Conservation (phyloP, 2,797 vertebrate species). For the Muraenolepis orangiensis region DNA sequence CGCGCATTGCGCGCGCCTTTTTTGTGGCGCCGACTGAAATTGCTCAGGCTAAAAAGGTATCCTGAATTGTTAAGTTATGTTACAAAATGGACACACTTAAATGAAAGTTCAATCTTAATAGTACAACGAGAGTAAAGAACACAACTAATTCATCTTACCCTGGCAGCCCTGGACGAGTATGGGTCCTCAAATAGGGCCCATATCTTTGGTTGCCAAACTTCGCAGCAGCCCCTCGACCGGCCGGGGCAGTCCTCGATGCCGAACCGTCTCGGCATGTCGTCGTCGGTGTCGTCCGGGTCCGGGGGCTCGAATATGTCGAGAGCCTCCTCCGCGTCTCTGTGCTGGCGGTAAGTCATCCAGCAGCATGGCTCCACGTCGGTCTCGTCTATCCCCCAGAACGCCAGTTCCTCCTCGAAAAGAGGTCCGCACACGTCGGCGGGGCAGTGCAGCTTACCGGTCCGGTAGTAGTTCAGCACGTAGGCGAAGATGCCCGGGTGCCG, state of each 20-base stretch:
- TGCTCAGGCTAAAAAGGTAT: neutral
- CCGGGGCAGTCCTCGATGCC: slow-evolving; percentile 85
- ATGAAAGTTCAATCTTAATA: neutral
- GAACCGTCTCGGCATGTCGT: slow-evolving; percentile 75
- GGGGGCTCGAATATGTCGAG: slow-evolving; percentile 93
- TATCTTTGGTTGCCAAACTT: slow-evolving; percentile 85
- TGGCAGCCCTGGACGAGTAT: slow-evolving; percentile 89
- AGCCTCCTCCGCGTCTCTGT: slow-evolving; percentile 96
- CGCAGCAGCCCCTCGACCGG: slow-evolving; percentile 77
- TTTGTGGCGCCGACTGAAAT: neutral
- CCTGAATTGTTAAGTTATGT: neutral
- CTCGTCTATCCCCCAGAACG: slow-evolving; percentile 97
- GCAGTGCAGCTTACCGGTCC: slow-evolving; percentile 97
- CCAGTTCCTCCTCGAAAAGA: slow-evolving; percentile 96
- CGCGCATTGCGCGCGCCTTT: neutral
- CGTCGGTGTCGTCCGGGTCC: slow-evolving; percentile 78
- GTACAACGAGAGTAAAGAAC: too few relatives aligned
- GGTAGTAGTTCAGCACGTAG: slow-evolving; percentile 97
- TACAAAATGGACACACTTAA: neutral
- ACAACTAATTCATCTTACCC: slow-evolving; percentile 78
- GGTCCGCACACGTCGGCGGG: slow-evolving; percentile 97
- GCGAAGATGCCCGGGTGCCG: slow-evolving; percentile 95
- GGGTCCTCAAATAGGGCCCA: slow-evolving; percentile 99
- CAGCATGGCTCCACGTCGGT: slow-evolving; percentile 98
- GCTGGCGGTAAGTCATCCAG: slow-evolving; percentile 98